A percentile compares a stretch with the other conserved stretches of the same genome.
phyloP scores from a whole-genome alignment of 2,797 vertebrate genomes.

The Argya squamiceps region DNA sequence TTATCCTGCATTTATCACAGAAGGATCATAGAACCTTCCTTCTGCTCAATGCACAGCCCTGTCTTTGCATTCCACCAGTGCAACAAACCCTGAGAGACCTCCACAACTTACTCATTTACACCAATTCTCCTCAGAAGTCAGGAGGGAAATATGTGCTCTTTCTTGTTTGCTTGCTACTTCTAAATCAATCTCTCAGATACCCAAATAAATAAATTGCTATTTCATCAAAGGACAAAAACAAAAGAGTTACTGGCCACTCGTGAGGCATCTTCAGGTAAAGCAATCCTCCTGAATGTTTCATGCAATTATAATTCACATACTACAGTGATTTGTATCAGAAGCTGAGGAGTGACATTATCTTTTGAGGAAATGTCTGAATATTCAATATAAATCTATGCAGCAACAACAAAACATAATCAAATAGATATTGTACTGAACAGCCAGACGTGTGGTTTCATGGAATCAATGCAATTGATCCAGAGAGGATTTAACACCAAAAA shows the following conservation, averaged over 20 bases:
- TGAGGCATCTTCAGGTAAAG: not conserved
- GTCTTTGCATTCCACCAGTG: not conserved
- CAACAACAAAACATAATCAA: not conserved
- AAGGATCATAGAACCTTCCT: not conserved
- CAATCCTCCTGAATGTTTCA: not conserved
- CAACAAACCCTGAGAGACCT: not conserved
- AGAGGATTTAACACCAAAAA: not conserved
- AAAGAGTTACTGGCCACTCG: not conserved
- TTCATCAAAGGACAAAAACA: not conserved
- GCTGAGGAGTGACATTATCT: not conserved
- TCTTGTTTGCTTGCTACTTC: not conserved
- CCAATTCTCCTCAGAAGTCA: not conserved
- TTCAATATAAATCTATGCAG: not conserved
- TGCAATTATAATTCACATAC: not conserved
- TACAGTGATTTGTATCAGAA: not conserved
- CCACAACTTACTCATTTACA: not conserved
- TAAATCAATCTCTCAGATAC: not conserved
- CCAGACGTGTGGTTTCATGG: not conserved
- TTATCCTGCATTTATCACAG: not conserved
- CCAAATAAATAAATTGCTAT: not conserved
- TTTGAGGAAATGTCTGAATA: not conserved
- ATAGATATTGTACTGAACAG: not conserved
- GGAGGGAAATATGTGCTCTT: not conserved
- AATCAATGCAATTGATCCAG: not conserved
- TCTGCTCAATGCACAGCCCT: not conserved